Evolutionary conservation across 2,113 vertebrate species (phyloP).

Genomic region (Apaloderma vittatum): DNA sequence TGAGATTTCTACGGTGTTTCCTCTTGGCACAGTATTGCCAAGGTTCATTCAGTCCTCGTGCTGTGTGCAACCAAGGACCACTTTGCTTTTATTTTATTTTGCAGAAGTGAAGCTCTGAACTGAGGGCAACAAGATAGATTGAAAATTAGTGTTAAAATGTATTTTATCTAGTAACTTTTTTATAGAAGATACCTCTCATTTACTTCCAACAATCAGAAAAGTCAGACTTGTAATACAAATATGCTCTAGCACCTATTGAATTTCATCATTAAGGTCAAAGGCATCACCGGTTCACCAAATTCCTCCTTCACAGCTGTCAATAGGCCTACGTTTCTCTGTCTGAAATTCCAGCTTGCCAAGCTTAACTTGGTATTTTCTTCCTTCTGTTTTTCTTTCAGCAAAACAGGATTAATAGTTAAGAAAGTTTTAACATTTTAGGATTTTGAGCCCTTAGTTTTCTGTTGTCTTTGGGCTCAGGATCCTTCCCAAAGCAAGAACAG

Average conservation of each 20-base stretch:
- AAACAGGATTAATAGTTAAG: not conserved
- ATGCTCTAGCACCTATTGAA: not conserved
- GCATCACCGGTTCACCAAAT: not conserved
- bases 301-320: not conserved
- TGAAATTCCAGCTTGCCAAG: not conserved
- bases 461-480: not conserved
- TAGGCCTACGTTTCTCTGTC: not conserved
- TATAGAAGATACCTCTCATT: not conserved
- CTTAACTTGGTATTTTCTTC: not conserved
- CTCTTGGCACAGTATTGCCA: not conserved
- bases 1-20: not conserved
- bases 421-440: not conserved
- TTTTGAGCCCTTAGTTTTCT: not conserved
- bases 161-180: not conserved
- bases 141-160: not conserved
- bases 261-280: not conserved
- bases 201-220: not conserved
- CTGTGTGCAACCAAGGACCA: not conserved
- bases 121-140: not conserved
- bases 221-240: not conserved
- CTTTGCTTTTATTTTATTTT: not conserved
- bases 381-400: not conserved
- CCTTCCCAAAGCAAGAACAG: not conserved
- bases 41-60: not conserved
- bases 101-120: not conserved